Conservation (phyloP, 2,113 vertebrate genomes). For the Fregata magnificens region DNA sequence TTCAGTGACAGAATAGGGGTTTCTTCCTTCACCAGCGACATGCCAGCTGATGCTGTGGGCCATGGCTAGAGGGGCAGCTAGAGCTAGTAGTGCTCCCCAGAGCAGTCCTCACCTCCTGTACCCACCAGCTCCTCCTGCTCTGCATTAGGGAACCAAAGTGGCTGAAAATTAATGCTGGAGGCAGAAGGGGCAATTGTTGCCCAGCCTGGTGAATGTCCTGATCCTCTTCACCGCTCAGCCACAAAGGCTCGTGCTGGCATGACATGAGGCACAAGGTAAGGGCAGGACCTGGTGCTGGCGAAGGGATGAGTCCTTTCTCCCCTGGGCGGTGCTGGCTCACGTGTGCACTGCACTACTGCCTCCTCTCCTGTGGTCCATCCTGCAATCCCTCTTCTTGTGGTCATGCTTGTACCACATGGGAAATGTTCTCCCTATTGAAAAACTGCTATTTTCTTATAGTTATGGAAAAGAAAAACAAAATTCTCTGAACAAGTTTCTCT, state of each 20-base stretch:
- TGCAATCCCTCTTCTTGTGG: not conserved
- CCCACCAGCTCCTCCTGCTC: not conserved
- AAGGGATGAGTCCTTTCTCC: not conserved
- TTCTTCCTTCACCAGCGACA: not conserved
- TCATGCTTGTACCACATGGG: accelerated
- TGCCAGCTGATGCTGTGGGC: not conserved
- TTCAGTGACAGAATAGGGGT: not conserved
- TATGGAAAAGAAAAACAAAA: not conserved
- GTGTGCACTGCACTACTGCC: accelerated
- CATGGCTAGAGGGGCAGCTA: not conserved
- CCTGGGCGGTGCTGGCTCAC: not conserved
- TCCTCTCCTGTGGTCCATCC: accelerated
- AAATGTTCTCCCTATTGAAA: not conserved
- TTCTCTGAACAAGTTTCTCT: not conserved
- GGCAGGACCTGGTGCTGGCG: not conserved
- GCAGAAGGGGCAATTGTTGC: not conserved
- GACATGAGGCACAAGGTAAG: accelerated
- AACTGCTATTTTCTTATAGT: not conserved
- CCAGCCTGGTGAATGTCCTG: not conserved
- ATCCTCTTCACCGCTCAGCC: not conserved
- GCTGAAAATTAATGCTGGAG: not conserved
- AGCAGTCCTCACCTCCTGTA: not conserved
- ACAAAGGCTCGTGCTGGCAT: not conserved
- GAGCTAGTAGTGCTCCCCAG: not conserved
- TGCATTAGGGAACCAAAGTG: not conserved